These are phyloP conservation scores for Meiosimyza decipiens DNA, from an alignment of 2,888 invertebrate species.

Conservation along the genomic window DNA sequence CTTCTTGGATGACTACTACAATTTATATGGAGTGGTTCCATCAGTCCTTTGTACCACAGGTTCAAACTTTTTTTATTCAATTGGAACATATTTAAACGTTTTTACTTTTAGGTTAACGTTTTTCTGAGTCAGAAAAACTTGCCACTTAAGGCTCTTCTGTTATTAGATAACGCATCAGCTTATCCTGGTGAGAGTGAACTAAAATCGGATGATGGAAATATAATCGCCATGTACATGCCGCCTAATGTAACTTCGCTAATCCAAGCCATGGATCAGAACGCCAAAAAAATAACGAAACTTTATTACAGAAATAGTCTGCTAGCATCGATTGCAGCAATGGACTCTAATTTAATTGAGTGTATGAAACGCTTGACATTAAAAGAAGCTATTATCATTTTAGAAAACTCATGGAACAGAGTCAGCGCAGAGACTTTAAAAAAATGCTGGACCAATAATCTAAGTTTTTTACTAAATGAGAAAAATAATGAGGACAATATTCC, in stretches of 20 bases:
- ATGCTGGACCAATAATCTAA: too few relatives aligned
- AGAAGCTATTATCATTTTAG: conserved; percentile 27
- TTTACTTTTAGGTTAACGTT: neutral
- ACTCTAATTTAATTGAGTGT: conserved; percentile 15
- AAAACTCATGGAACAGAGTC: too few relatives aligned
- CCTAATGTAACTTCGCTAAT: conserved; percentile 23
- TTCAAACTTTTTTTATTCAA: too few relatives aligned
- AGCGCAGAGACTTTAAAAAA: too few relatives aligned
- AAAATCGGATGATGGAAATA: conserved; percentile 24
- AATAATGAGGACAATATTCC: too few relatives aligned
- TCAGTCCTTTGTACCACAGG: too few relatives aligned
- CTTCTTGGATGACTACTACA: conserved; percentile 12
- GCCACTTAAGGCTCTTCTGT: neutral
- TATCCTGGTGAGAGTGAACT: conserved; percentile 18
- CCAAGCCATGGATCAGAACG: conserved; percentile 30
- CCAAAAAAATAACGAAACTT: conserved; percentile 25
- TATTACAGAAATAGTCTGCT: conserved; percentile 22
- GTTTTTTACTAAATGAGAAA: too few relatives aligned
- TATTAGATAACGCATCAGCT: neutral
- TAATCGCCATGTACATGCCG: conserved; percentile 18
- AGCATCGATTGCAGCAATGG: conserved; percentile 20
- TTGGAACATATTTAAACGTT: too few relatives aligned
- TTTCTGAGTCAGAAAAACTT: neutral
- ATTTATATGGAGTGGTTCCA: neutral
- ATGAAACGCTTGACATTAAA: conserved; percentile 24